A percentile compares a stretch with the other conserved stretches of the same genome.
phyloP scores from a whole-genome alignment of 2,797 vertebrate genomes.

The Psittacula echo region DNA sequence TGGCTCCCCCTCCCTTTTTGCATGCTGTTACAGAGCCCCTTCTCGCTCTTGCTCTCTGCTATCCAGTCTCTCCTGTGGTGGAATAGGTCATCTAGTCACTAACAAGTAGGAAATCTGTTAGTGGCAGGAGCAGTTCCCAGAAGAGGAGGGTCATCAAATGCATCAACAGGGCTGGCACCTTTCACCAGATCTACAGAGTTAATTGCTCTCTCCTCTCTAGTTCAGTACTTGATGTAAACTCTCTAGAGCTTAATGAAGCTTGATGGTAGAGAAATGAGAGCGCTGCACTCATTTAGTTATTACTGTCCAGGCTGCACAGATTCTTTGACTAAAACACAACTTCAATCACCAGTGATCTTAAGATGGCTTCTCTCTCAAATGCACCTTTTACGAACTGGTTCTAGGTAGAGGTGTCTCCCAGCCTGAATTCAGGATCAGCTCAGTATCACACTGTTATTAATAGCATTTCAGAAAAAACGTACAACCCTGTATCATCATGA shows the following conservation, averaged over 20 bases:
- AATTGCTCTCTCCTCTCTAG: slow-evolving; percentile 1
- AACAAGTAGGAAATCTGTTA: background rate
- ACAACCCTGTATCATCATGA: background rate
- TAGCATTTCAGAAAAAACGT: background rate
- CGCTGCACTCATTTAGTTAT: background rate
- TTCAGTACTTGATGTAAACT: background rate
- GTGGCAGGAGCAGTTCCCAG: background rate
- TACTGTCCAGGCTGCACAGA: background rate
- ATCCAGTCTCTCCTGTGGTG: background rate
- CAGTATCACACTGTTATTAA: background rate
- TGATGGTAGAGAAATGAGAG: background rate
- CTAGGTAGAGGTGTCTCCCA: background rate
- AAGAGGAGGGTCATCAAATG: background rate
- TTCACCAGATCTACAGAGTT: background rate
- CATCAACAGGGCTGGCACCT: background rate
- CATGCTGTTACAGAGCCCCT: background rate
- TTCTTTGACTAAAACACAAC: background rate
- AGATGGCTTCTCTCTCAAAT: background rate
- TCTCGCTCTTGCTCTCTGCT: background rate
- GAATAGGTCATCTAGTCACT: background rate
- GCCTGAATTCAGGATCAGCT: background rate
- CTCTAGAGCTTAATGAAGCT: background rate
- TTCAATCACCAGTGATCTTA: background rate
- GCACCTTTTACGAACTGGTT: background rate
- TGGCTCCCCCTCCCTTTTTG: background rate